Evolutionary conservation across 2,797 vertebrate species (phyloP), one percentile per base, ranked within the genome.

Genomic region (Sebastes trivittatus): DNA sequence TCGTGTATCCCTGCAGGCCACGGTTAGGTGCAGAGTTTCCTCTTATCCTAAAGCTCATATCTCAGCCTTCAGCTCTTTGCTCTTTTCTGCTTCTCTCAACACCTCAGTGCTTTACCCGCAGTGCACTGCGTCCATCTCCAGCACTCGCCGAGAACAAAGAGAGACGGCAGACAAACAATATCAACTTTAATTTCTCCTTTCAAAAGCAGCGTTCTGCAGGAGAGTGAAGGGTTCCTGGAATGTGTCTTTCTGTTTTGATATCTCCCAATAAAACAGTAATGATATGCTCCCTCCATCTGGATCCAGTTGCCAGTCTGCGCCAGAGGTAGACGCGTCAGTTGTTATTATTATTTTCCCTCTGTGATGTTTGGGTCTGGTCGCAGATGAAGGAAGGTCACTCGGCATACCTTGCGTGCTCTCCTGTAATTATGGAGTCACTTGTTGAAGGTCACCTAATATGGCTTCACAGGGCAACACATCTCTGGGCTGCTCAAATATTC

Each of bases 261-360:
- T 93, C 87, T 90, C 86, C 87, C 89, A 94, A 93, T 95, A 93
- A 95, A 95, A 94, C 60, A 3, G 93, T 94, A 94, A 95, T 88
- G 90, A 94, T 92, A 89, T 72, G 80, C 85, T 91, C 78, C 63
- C 83, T 85, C 90, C 95, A 95, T 95, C 95, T 95, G 95, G 93
- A 94, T 94, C 90, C 80, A 92, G 93, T 96, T 95, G 88, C 90
- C 87, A 86, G 88, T 86, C 88, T 90, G 86, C 58, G 13, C 86
- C 89, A 88, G 92, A 91, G 89, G 88, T 93, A 82, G 88, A 92
- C 59, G 69, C 92, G 92, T 93, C 94, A 88, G 87, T 92, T 93
- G 83, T 87, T 93, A 89, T 94, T 94, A 92, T 94, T 93, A 90
- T 92, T 92, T 89, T 86, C 72, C 81, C 86, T 52, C 86, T 88